Conservation (phyloP, 2,113 vertebrate species). For the Calyptommatus sinebrachiatus region DNA sequence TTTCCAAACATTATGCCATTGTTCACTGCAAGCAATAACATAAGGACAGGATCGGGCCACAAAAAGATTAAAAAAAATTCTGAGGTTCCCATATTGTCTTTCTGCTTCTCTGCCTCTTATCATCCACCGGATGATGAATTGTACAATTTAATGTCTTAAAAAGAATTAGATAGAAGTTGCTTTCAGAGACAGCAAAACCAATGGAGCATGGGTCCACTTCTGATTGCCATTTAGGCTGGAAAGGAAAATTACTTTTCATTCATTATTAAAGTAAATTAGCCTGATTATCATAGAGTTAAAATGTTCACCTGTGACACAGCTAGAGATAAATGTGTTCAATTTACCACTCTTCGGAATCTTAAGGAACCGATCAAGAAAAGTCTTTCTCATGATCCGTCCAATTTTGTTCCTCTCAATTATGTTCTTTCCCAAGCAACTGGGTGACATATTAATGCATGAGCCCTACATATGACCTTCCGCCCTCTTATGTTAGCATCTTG, state of each 20-base stretch:
- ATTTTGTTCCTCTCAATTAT: neutral
- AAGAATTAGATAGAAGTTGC: conserved; percentile 62
- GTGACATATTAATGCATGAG: neutral
- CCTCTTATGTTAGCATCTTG: neutral
- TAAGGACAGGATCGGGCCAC: neutral
- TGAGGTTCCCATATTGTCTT: conserved; percentile 38
- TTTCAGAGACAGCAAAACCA: conserved; percentile 37
- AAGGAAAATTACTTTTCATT: conserved; percentile 58
- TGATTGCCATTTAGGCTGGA: conserved; percentile 26
- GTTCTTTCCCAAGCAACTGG: neutral
- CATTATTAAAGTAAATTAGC: conserved; percentile 73
- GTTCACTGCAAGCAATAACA: neutral
- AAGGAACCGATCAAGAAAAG: conserved; percentile 36
- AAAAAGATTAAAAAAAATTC: conserved; percentile 31
- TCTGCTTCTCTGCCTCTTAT: conserved; percentile 41
- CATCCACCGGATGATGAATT: neutral
- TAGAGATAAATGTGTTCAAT: conserved; percentile 72
- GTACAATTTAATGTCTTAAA: conserved; percentile 62
- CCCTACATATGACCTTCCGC: neutral
- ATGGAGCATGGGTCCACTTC: neutral
- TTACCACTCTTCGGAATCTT: conserved; percentile 52
- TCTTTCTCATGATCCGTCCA: neutral
- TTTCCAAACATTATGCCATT: neutral
- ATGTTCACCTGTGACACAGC: conserved; percentile 43
- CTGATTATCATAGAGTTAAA: conserved; percentile 64